phyloP scores from a whole-genome alignment of 2,888 invertebrate species.

The Gari tellinella region DNA sequence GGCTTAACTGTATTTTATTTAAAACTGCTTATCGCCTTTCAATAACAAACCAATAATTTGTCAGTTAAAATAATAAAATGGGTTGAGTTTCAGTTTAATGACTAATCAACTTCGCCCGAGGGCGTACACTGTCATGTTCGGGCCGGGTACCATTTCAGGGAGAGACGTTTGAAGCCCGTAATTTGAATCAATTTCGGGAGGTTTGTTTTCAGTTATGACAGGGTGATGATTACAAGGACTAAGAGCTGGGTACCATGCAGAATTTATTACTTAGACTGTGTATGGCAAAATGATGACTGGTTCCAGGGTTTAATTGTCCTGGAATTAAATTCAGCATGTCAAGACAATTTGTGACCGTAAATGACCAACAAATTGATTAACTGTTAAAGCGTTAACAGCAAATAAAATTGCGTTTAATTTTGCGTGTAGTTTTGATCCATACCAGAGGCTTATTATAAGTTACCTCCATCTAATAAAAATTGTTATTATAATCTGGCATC shows the following conservation, averaged over 20 bases:
- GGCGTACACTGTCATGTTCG: constrained; percentile 22
- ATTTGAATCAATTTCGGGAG: not conserved
- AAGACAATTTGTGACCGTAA: too few relatives aligned
- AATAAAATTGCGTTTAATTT: too few relatives aligned
- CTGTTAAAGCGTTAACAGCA: too few relatives aligned
- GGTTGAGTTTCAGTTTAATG: constrained; percentile 24
- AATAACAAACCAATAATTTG: constrained; percentile 39
- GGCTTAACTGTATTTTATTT: constrained; percentile 11
- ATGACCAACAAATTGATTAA: too few relatives aligned
- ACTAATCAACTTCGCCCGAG: not conserved
- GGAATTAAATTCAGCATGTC: too few relatives aligned
- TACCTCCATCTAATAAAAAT: too few relatives aligned
- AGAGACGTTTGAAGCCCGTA: constrained; percentile 1
- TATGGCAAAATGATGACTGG: constrained; percentile 6
- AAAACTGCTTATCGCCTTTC: constrained; percentile 25
- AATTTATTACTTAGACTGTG: not conserved
- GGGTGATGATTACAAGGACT: too few relatives aligned
- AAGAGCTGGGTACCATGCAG: too few relatives aligned
- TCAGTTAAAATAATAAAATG: constrained; percentile 43
- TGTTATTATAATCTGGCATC: too few relatives aligned
- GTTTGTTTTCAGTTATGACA: too few relatives aligned
- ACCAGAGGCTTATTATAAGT: too few relatives aligned
- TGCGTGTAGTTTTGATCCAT: too few relatives aligned
- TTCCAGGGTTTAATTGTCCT: constrained; percentile 1
- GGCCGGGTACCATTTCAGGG: constrained; percentile 23